Base-by-base conservation (phyloP, 1,140 invertebrate species). In the Doryteuthis pealeii region DNA sequence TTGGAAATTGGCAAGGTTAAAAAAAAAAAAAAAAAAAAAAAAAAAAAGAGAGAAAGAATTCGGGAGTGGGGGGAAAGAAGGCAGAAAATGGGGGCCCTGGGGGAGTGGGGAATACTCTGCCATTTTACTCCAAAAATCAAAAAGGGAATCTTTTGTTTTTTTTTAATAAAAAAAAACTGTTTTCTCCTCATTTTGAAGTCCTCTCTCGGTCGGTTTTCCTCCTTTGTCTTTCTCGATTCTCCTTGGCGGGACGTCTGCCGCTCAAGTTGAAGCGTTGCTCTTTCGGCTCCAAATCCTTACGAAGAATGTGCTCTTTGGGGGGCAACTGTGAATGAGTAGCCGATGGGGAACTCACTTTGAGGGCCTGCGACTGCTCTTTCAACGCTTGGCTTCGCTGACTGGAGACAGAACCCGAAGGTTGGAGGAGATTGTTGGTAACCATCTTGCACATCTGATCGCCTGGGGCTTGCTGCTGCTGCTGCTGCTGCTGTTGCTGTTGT, bases 211-310 rank as follows among this genome's bases (percentile, higher is more conserved):
- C 66, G 22, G 30, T 68, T 31, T 33, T 31, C 31, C 32, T 68
- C 22, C 32, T 33, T 32, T 33, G 66, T 18, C 72, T 28, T 18
- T 69, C 62, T 32, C 74, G 35, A 35, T 73, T 69, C 68, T 77
- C 74, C 31, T 72, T 74, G 40, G 74, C 76, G 15, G 76, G 76
- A 18, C 78, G 74, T 8, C 74, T 58, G 40, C 71, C 76, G 33
- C 40, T 58, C 15, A 74, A 35, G 70, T 62, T 71, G 70, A 70
- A 68, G 67, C 78, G 45, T 65, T 45, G 74, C 58, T 82, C 80
- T 74, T 79, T 82, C 8, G 79, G 77, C 43, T 83, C 79, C 69
- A 73, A 80, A 43, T 83, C 83, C 73, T 80, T 80, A 14, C 76
- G 68, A 1, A 70, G 30, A 32, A 68, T 66, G 71, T 73, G 28